Base-by-base conservation (phyloP, 1,140 invertebrate species). In the Oscheius sp. region DNA sequence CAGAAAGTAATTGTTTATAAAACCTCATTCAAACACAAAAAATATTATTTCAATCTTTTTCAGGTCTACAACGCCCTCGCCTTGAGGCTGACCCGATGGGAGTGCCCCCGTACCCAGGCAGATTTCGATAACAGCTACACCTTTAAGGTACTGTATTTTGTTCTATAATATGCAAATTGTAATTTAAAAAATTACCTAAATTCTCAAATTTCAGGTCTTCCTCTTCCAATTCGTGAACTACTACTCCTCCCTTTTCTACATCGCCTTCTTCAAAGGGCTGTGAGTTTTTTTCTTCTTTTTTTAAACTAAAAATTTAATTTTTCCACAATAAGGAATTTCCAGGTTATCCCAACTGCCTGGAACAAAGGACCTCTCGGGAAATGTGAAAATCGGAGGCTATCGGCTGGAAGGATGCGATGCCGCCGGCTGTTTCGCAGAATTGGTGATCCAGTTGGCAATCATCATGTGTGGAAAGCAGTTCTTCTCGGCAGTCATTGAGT, bases 141-240 rank as follows among this genome's bases (percentile, higher is more conserved):
- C 0, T 87, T 98, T 13, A 98, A 98, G 88, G 61, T 63, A n/a
- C n/a, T n/a, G n/a, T n/a, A n/a, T n/a, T n/a, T n/a, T n/a, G n/a
- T 45, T 45, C n/a, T n/a, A n/a, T n/a, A n/a, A n/a, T n/a, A n/a
- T n/a, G n/a, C n/a, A n/a, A n/a, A n/a, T n/a, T n/a, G n/a, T n/a
- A n/a, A n/a, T n/a, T n/a, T n/a, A n/a, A n/a, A n/a, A n/a, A n/a
- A n/a, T n/a, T n/a, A n/a, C n/a, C n/a, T n/a, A n/a, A n/a, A n/a
- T n/a, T n/a, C n/a, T 59, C 23, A 13, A 15, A n/a, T 59, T 63
- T 38, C 29, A 63, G 61, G 95, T 98, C 79, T 98, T 97, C 85
- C 85, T 98, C 7, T 89, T 99, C 38, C 94, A 98, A 87, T 98
- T 98, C 87, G 92, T 98, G 35, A 99, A 99, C 86, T 97, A 96